Evolutionary conservation across 2,797 vertebrate species (phyloP).

Genomic region (Amphiprion clarkii): DNA sequence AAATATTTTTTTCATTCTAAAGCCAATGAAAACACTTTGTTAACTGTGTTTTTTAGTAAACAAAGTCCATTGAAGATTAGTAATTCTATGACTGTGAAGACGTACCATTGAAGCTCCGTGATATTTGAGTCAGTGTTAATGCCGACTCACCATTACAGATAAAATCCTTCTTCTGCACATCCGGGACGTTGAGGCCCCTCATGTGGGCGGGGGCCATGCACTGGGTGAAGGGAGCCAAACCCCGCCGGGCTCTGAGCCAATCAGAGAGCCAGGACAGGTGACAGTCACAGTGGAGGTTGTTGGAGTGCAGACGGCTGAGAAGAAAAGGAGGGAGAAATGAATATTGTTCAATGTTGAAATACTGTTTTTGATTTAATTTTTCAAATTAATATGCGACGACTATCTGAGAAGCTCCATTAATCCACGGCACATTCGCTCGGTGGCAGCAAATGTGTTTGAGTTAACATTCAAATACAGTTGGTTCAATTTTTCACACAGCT

Average conservation of each 20-base stretch:
- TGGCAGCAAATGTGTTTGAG: slow-evolving; percentile 8
- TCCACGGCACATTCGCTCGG: slow-evolving; percentile 8
- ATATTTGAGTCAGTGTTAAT: slow-evolving; percentile 1
- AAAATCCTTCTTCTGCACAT: slow-evolving; percentile 98
- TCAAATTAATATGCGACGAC: not conserved
- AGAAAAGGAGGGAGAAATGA: slow-evolving; percentile 7
- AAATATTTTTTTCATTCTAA: slow-evolving; percentile 8
- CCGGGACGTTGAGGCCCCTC: slow-evolving; percentile 95
- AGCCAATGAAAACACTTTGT: not conserved
- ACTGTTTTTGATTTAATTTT: not conserved
- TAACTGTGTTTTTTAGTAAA: not conserved
- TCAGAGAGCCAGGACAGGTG: slow-evolving; percentile 98
- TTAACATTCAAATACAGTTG: not conserved
- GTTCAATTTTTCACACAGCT: slow-evolving; percentile 18
- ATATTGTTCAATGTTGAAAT: not conserved
- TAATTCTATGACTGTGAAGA: not conserved
- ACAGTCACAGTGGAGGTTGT: slow-evolving; percentile 96
- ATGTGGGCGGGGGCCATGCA: slow-evolving; percentile 96
- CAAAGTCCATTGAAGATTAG: slow-evolving; percentile 6
- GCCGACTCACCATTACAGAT: slow-evolving; percentile 90
- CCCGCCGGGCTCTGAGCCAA: slow-evolving; percentile 94
- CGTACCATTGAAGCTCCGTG: not conserved
- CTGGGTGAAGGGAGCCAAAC: slow-evolving; percentile 96
- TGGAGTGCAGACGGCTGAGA: slow-evolving; percentile 95
- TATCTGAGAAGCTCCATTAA: not conserved